These are phyloP conservation scores for Amphimallon solstitiale DNA, from an alignment of 2,888 invertebrate species.

Conservation along the genomic window DNA sequence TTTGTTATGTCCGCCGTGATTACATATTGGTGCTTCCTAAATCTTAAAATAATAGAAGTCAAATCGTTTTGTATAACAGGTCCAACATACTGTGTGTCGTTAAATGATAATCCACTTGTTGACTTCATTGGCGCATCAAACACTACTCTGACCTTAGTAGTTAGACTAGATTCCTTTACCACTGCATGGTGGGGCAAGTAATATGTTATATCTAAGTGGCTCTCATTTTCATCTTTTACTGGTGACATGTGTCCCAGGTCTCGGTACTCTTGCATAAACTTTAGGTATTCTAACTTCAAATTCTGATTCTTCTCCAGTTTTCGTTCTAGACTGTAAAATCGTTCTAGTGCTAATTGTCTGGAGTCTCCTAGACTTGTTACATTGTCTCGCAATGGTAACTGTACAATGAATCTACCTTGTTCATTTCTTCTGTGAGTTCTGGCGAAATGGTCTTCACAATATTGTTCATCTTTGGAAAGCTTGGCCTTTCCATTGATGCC, in stretches of 20 bases:
- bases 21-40: constrained; percentile 47
- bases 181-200: constrained; percentile 53
- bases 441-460: too few relatives aligned
- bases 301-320: constrained; percentile 36
- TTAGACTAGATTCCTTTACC: constrained; percentile 43
- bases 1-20: constrained; percentile 50
- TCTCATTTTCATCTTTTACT: background rate
- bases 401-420: too few relatives aligned
- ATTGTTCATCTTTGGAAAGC: too few relatives aligned
- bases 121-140: constrained; percentile 51
- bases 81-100: too few relatives aligned
- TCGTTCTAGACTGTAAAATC: constrained; percentile 39
- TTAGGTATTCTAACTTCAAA: constrained; percentile 23
- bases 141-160: too few relatives aligned
- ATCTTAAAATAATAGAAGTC: constrained; percentile 49
- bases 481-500: too few relatives aligned
- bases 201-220: too few relatives aligned
- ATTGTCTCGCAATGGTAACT: too few relatives aligned
- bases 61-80: constrained; percentile 52
- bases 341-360: too few relatives aligned
- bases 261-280: constrained; percentile 37
- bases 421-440: too few relatives aligned
- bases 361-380: too few relatives aligned
- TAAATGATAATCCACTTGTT: constrained; percentile 43
- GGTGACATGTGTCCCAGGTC: constrained; percentile 32